Evolutionary conservation across 2,113 vertebrate genomes (phyloP).

Genomic region (Bujurquina vittata): DNA sequence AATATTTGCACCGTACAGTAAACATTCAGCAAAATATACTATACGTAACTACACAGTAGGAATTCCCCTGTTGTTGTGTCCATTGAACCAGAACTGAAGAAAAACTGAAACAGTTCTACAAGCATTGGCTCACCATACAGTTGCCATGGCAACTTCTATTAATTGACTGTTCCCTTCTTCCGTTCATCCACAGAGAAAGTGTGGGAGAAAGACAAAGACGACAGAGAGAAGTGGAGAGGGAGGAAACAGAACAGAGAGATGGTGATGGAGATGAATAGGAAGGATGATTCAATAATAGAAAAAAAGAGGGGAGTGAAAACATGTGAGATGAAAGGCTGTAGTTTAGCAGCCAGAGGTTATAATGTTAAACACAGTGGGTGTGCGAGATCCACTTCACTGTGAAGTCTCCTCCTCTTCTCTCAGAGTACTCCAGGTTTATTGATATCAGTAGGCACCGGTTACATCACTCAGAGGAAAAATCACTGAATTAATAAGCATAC

Average conservation of each 20-base stretch:
- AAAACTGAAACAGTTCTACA: slow-evolving; percentile 24
- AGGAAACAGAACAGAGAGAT: background rate
- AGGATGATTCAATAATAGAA: background rate
- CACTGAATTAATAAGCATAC: background rate
- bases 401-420: slow-evolving; percentile 29
- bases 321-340: slow-evolving; percentile 1
- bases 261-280: background rate
- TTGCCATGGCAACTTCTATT: slow-evolving; percentile 70
- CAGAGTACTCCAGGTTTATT: background rate
- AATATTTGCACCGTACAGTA: background rate
- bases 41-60: background rate
- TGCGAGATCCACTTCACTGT: slow-evolving; percentile 20
- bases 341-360: slow-evolving; percentile 26
- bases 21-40: background rate
- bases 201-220: background rate
- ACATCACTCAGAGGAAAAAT: slow-evolving; percentile 5
- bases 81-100: slow-evolving; percentile 20
- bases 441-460: slow-evolving; percentile 21
- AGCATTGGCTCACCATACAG: slow-evolving; percentile 46
- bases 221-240: background rate
- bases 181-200: slow-evolving; percentile 22
- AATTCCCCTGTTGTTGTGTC: background rate
- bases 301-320: background rate
- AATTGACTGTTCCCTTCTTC: slow-evolving; percentile 54
- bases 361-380: slow-evolving; percentile 35